A percentile compares a stretch with the other conserved stretches of the same genome.
Conservation (phyloP, 2,797 vertebrate species). For the Danionella dracula region DNA sequence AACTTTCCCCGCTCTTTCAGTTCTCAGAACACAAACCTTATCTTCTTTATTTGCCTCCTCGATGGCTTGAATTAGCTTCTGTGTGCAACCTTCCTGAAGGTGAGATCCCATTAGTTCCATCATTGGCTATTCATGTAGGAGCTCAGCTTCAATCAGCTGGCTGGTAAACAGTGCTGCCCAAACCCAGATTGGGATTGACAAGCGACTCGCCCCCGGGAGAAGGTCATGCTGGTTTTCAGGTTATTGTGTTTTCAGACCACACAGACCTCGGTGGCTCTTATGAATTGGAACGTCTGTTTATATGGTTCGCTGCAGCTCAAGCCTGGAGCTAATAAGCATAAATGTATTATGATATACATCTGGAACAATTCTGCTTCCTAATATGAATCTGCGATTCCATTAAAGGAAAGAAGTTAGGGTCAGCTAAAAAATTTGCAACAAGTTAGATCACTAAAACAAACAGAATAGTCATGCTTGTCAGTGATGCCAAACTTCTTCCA, state of each 20-base stretch:
- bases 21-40: neutral
- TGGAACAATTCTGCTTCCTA: neutral
- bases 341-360: neutral
- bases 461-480: neutral
- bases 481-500: neutral
- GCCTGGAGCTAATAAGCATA: constrained; percentile 7
- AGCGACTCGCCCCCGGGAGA: constrained; percentile 15
- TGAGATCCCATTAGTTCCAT: constrained; percentile 35
- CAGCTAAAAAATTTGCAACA: too few relatives aligned
- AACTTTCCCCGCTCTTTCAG: constrained; percentile 35
- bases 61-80: constrained; percentile 19
- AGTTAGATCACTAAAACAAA: too few relatives aligned
- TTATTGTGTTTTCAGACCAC: constrained; percentile 37
- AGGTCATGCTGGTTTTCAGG: constrained; percentile 39
- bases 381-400: too few relatives aligned
- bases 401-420: too few relatives aligned
- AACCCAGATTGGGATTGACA: constrained; percentile 27
- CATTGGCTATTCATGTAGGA: constrained; percentile 33
- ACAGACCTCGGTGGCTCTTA: neutral
- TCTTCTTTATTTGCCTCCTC: constrained; percentile 12
- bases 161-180: constrained; percentile 10
- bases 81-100: constrained; percentile 29
- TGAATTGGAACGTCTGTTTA: neutral
- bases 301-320: neutral
- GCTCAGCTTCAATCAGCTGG: constrained; percentile 33